Evolutionary conservation across 2,888 invertebrate genomes (phyloP).

Genomic region (Dione vanillae): DNA sequence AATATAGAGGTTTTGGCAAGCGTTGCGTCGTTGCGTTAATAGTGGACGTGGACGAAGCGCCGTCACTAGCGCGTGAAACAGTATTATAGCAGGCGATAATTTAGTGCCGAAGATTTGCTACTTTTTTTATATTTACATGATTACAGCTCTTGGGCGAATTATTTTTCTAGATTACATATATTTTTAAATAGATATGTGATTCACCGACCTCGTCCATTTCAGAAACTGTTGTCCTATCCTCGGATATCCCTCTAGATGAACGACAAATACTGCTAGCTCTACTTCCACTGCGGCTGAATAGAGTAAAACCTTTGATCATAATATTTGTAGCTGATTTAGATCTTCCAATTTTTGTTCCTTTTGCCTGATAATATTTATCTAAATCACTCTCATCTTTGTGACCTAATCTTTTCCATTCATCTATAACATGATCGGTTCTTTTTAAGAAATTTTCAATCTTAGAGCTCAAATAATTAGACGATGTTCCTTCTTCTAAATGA

Average conservation of each 20-base stretch:
- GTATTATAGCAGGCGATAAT: conserved; percentile 60
- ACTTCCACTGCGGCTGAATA: conserved; percentile 83
- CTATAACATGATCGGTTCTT: conserved; percentile 94
- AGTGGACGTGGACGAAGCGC: conserved; percentile 57
- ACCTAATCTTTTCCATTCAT: conserved; percentile 91
- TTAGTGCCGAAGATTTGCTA: conserved; percentile 60
- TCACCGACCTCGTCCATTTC: conserved; percentile 86
- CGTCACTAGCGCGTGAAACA: conserved; percentile 56
- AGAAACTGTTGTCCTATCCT: conserved; percentile 86
- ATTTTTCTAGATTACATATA: conserved; percentile 24
- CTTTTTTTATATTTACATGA: conserved; percentile 48
- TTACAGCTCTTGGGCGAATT: conserved; percentile 28
- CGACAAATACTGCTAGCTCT: conserved; percentile 83
- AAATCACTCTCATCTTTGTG: conserved; percentile 82
- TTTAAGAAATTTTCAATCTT: conserved; percentile 92
- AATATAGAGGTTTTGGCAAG: conserved; percentile 70
- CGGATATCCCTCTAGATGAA: conserved; percentile 83
- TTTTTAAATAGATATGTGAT: conserved; percentile 43
- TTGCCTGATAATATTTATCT: conserved; percentile 64
- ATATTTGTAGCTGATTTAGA: conserved; percentile 92
- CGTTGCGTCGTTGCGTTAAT: conserved; percentile 57
- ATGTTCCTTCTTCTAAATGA: conserved; percentile 89
- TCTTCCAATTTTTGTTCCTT: conserved; percentile 80
- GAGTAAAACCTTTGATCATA: conserved; percentile 91
- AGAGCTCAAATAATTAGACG: conserved; percentile 89